Evolutionary conservation across 1,140 invertebrate genomes (phyloP).

Genomic region (Cephus cinctus): DNA sequence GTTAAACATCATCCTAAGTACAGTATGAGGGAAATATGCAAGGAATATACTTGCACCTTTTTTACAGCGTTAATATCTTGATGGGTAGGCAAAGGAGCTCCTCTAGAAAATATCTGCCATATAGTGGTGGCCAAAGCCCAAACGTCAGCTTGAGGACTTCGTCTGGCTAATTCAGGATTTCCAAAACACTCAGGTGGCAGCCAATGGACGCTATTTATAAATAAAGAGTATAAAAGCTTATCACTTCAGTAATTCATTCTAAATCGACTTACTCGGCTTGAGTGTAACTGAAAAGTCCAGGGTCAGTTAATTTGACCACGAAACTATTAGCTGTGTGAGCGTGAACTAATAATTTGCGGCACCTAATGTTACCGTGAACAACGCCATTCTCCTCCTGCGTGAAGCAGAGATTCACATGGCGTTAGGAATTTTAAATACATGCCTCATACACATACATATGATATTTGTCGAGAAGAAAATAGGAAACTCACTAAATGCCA

Average conservation of each 20-base stretch:
- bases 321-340: conserved; percentile 67
- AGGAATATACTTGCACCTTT: conserved; percentile 33
- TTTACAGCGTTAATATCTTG: conserved; percentile 38
- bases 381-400: conserved; percentile 72
- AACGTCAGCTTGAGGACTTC: conserved; percentile 70
- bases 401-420: no score
- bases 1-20: conserved; percentile 10
- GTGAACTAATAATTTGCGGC: conserved; percentile 76
- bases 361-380: conserved; percentile 83
- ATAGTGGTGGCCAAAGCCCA: conserved; percentile 88
- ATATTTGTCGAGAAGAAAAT: conserved; percentile 9
- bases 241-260: conserved; percentile 4
- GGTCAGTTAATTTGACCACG: conserved; percentile 77
- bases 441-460: conserved; percentile 1
- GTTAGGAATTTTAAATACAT: conserved; percentile 11
- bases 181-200: conserved; percentile 77
- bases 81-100: conserved; percentile 50
- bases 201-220: conserved; percentile 72
- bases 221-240: conserved; percentile 6
- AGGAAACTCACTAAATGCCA: conserved; percentile 71
- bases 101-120: conserved; percentile 87
- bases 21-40: background rate
- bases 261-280: conserved; percentile 63
- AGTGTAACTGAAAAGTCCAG: conserved; percentile 63
- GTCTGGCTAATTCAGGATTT: conserved; percentile 65